Conservation (phyloP, 2,113 vertebrate genomes). For the Tylochromis polylepis region DNA sequence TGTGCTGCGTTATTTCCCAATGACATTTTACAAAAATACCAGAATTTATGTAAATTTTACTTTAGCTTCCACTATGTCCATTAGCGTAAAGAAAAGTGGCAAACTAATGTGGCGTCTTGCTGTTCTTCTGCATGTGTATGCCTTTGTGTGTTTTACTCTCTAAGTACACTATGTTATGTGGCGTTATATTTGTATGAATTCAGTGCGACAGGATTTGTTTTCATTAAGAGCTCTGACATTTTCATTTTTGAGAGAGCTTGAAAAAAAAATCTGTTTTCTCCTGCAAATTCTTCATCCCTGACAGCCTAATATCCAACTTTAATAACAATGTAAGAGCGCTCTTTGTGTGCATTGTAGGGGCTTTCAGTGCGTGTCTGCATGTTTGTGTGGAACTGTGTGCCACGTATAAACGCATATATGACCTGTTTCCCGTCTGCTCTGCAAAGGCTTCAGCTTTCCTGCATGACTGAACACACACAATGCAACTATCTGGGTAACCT, state of each 20-base stretch:
- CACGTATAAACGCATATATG: slow-evolving; percentile 10
- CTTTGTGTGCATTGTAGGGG: background rate
- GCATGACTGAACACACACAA: slow-evolving; percentile 58
- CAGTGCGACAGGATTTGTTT: background rate
- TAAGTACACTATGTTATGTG: background rate
- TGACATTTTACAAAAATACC: slow-evolving; percentile 1
- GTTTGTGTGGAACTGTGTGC: background rate
- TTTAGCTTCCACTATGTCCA: background rate
- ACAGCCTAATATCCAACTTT: slow-evolving; percentile 10
- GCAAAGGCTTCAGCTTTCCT: slow-evolving; percentile 23
- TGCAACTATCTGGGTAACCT: background rate
- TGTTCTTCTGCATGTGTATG: background rate
- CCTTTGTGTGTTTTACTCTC: background rate
- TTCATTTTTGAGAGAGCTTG: slow-evolving; percentile 14
- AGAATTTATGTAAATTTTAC: background rate
- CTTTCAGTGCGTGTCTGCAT: background rate
- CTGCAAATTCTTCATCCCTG: background rate
- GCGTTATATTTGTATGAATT: background rate
- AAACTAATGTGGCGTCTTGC: background rate
- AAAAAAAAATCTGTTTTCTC: background rate
- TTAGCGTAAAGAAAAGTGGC: background rate
- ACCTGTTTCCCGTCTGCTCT: slow-evolving; percentile 20
- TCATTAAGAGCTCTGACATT: slow-evolving; percentile 33
- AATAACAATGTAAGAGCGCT: background rate
- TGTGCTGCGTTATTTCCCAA: background rate